Evolutionary conservation across 2,888 invertebrate species (phyloP), one percentile per base, ranked within the genome.

Genomic region (Oithona nana): DNA sequence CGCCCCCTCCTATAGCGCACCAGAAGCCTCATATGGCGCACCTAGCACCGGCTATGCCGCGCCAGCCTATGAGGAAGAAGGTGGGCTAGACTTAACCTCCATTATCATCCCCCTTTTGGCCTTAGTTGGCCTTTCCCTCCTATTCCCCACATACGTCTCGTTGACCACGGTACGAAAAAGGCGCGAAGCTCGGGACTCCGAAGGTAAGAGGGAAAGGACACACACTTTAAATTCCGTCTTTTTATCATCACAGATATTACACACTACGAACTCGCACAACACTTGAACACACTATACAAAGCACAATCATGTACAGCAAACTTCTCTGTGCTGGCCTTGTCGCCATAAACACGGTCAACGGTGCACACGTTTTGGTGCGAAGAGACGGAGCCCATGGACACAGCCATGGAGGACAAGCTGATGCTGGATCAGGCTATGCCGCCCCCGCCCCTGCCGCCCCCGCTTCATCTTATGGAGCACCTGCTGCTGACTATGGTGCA

Each of bases 111-210:
- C 59, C 1, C 22, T 59, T 28, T 3, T 59, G 28, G 59, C 59
- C 50, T n/a, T 59, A 16, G n/a, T 59, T n/a, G 59, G 59, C 24
- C 50, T 59, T 2, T 48, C 48, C 59, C 59, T 59, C 28, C 49
- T 59, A 24, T 59, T 59, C 50, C 59, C 59, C 22, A 59, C 59
- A 26, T 59, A 48, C n/a, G 59, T 59, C 26, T 48, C 48, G 26
- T 26, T 54, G n/a, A 31, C 55, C 28, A 29, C 52, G n/a, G 29
- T 48, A 54, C 61, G 61, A 26, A 61, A 54, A 50, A 52, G 61
- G n/a, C 24, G 30, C n/a, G 52, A 50, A 22, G 61, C 22, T 54
- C 54, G 31, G 20, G 50, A 49, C 20, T 24, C 28, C 31, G 61
- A 54, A 61, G 55, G 55, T 61, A 26, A 61, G 55, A 16, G 31